These are phyloP conservation scores for Hypomesus transpacificus DNA, from an alignment of 2,113 vertebrate species.

Conservation along the genomic window DNA sequence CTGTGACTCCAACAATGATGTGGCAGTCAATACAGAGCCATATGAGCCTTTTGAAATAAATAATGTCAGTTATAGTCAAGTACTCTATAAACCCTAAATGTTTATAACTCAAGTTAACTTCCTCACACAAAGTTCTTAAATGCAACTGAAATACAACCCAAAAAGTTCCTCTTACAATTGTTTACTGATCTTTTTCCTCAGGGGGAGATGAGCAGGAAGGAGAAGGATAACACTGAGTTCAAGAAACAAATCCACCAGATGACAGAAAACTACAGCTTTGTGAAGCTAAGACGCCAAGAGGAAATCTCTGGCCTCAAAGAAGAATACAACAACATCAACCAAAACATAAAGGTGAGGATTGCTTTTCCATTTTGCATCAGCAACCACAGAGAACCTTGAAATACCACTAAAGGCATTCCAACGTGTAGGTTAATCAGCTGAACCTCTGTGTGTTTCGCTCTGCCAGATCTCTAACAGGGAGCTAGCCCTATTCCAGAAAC, in stretches of 20 bases:
- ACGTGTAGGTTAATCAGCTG: no score
- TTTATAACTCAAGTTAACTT: not conserved
- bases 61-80: constrained; percentile 71
- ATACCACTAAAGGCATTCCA: no score
- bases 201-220: constrained; percentile 78
- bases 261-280: constrained; percentile 32
- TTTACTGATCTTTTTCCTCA: constrained; percentile 40
- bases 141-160: not conserved
- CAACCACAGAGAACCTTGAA: no score
- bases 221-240: constrained; percentile 69
- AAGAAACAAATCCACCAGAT: constrained; percentile 69
- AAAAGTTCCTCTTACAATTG: not conserved
- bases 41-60: constrained; percentile 75
- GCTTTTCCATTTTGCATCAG: no score
- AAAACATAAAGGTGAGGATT: constrained; percentile 73
- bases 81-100: no score
- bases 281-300: constrained; percentile 52
- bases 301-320: constrained; percentile 59
- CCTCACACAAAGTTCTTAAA: not conserved
- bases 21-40: constrained; percentile 82
- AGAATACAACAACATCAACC: constrained; percentile 56
- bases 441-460: not conserved
- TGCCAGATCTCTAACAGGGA: constrained; percentile 81
- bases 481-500: constrained; percentile 78
- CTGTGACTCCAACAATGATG: constrained; percentile 55